Percentiles rank a stretch among this genome's conserved stretches.
phyloP scores from a whole-genome alignment of 37 sponge, comb jelly and placozoan genomes.

The Chondrilla cf. caribensis region DNA sequence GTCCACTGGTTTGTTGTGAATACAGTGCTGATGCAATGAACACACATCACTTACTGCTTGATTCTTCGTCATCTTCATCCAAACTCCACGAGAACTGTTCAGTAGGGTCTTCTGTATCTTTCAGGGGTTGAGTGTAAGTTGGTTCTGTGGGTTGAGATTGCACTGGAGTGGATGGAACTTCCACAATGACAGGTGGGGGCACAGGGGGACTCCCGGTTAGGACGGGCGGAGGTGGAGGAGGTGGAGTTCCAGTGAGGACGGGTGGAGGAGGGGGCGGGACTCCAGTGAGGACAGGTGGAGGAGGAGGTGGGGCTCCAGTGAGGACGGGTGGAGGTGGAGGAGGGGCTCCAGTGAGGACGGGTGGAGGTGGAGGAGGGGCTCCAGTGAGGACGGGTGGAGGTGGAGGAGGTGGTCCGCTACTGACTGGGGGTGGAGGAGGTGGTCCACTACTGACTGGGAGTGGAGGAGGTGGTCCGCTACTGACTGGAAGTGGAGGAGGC shows the following conservation, averaged over 20 bases:
- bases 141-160: background rate
- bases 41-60: too few species aligned
- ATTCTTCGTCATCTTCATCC: too few species aligned
- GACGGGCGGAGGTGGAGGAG: constrained; percentile 29
- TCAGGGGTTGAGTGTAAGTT: background rate
- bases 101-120: too few species aligned
- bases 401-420: constrained; percentile 16
- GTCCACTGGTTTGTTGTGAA: too few species aligned
- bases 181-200: background rate
- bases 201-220: constrained; percentile 18
- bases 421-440: constrained; percentile 15
- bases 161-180: background rate
- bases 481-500: constrained; percentile 22
- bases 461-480: constrained; percentile 21
- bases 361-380: constrained; percentile 39
- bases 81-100: too few species aligned
- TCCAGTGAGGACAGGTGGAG: background rate
- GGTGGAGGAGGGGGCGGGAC: constrained; percentile 4
- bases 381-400: constrained; percentile 25
- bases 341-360: background rate
- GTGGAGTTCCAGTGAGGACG: background rate
- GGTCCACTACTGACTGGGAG: constrained; percentile 14
- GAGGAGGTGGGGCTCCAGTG: too few species aligned
- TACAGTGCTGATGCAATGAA: too few species aligned
- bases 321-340: background rate